Base-by-base conservation (phyloP, 2,113 vertebrate genomes). In the Ailuropoda melanoleuca region DNA sequence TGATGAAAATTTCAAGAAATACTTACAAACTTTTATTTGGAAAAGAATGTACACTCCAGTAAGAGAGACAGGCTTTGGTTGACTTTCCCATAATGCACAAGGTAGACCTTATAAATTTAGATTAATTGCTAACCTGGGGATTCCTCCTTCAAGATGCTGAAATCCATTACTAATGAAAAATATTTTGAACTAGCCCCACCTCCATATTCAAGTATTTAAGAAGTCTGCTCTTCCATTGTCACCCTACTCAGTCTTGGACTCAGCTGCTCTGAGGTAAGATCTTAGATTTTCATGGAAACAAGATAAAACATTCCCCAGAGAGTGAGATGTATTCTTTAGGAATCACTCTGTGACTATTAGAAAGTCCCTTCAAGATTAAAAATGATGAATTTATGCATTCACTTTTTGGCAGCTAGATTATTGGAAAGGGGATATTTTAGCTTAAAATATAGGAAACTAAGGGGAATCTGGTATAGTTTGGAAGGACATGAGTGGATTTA, bases 1-100 rank as follows among this genome's bases (percentile, higher is more conserved):
- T 94, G 88, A 55, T 43, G 31, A 97, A 97, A 90, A 83, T 87
- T 58, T 26, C 3, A 48, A 82, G 60, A 93, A 88, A 48, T 26
- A 19, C 60, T 60, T 77, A 17, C 19, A 78, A 29, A 6, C 1
- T 87, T 55, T 90, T 70, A 34, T 78, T 90, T 46, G 60, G 74
- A 85, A 85, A 97, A 87, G 15, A 82, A 43, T 10, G 1, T 4
- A 48, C 19, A 17, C 23, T 53, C 43, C 81, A 74, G 12, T 15
- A 62, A 48, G 2, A 23, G 21, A 6, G 1, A 34, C 50, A 43
- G 8, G 13, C 26, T 66, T 90, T 64, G 19, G 9, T 68, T 82
- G n/a, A 37, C 29, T 21, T 53, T 50, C 18, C 18, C 58, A 21
- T 17, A 64, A 29, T 34, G 26, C 34, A 34, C 17, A 70, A 66